phyloP scores from a whole-genome alignment of 2,888 invertebrate genomes.

The Lasioglossum oenotherae region DNA sequence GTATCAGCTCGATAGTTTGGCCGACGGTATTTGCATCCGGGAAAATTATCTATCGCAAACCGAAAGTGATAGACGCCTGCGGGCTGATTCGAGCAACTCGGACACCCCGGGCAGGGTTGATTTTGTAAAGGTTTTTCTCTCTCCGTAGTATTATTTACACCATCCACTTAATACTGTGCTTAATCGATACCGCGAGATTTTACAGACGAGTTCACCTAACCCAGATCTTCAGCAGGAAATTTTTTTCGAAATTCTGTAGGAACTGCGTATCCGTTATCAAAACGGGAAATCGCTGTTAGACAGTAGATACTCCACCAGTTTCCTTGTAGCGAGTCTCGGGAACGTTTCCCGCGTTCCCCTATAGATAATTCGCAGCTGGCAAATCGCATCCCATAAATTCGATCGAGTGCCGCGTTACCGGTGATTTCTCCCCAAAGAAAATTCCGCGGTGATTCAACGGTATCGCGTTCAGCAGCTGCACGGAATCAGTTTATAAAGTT shows the following conservation, averaged over 20 bases:
- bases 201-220: too few species aligned
- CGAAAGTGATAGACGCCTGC: background rate
- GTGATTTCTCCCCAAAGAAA: slow-evolving; percentile 13
- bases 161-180: background rate
- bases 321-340: background rate
- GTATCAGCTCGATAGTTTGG: background rate
- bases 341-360: background rate
- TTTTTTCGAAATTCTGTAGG: background rate
- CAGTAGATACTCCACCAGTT: background rate
- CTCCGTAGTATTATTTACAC: background rate
- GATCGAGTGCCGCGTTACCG: slow-evolving; percentile 1
- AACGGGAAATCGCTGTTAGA: background rate
- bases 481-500: slow-evolving; percentile 32
- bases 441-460: slow-evolving; percentile 2
- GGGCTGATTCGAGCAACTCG: background rate
- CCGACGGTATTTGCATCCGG: background rate
- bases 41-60: background rate
- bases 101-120: background rate
- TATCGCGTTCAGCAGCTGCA: background rate
- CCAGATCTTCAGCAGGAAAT: too few species aligned
- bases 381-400: slow-evolving; percentile 12
- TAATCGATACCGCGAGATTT: too few species aligned
- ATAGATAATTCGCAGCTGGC: background rate
- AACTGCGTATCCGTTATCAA: background rate
- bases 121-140: background rate